Evolutionary conservation across 30 jellyfish, hydroid and myxozoan genomes (phyloP), one percentile per base, ranked within the genome.

Genomic region (Turritopsis dohrnii): DNA sequence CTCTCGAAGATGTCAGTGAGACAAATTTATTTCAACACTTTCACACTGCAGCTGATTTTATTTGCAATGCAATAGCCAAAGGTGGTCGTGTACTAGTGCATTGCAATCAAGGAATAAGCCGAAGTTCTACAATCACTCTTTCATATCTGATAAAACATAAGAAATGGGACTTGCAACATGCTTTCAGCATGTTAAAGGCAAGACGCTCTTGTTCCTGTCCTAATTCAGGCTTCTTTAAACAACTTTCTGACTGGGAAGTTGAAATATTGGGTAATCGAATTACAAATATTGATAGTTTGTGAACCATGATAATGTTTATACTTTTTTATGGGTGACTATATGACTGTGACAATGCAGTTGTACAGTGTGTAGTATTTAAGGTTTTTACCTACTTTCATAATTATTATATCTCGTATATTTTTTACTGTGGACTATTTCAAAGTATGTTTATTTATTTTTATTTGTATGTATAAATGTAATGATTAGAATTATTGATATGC

Each of bases 91-190:
- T 90, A 1, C 74, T 90, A 16, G 92, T 90, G 71, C 97, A 90
- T 60, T 90, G 97, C 52, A 90, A 90, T 60, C 89, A 83, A 26
- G 97, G 97, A 20, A 88, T 90, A 1, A 90, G 97, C 69, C 92
- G 97, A 19, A 90, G 97, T 81, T 90, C 97, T 13, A 69, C 97
- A 1, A 66, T 90, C 52, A 84, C 81, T 21, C 79, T 90, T 1
- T 95, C 97, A 0, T 90, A 81, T 72, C 30, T 90, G 82, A 90
- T 90, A 93, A 83, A 83, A 74, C 54, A 80, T 26, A 87, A 86
- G 28, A 79, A 71, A 28, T 80, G 94, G 83, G 66, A 75, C 72
- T 83, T 90, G 29, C 91, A 26, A 17, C 85, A 71, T 72, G 95
- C 97, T 0, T 76, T 30, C 84, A 83, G 82, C 18, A 84, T 74